Base-by-base conservation (phyloP, 2,888 invertebrate genomes). In the Melangyna quadrimaculata region DNA sequence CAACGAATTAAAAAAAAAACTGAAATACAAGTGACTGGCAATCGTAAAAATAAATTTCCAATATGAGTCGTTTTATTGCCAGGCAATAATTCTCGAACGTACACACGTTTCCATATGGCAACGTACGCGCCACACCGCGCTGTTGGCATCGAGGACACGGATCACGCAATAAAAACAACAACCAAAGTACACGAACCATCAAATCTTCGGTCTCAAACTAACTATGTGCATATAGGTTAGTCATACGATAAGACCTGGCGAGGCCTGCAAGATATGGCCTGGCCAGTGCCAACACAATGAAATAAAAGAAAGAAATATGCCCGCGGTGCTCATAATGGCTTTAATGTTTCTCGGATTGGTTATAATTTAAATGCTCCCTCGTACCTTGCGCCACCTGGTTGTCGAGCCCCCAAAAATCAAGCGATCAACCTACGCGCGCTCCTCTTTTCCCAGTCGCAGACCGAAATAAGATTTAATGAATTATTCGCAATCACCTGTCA, bases 401-500 rank as follows among this genome's bases (percentile, higher is more conserved):
- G 43, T 48, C 51, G 17, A 40, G 40, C 70, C 37, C 37, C 32
- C 32, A 29, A 22, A 19, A 51, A 51, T 48, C 45, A 67, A 67
- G 59, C 71, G 45, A 57, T 43, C 78, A 22, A 59, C 77, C 57
- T 77, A 80, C 74, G 53, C 74, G 45, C 43, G 59, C 65, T 55
- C 10, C 35, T 57, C 32, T 35, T 24, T 19, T 19, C 12, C 22
- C 59, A 27, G n/a, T 74, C 73, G 3, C 35, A 27, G 43, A 29
- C 61, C 74, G 67, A 77, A 72, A 70, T 78, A 88, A 88, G 88
- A 88, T 89, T 89, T 88, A 89, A 88, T 89, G 88, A 89, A 89
- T 88, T 88, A 88, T 88, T 89, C 88, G 89, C 89, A 89, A 89
- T 89, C 89, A 89, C 89, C 89, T 89, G 89, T 89, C 89, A 89